Evolutionary conservation across 2,888 invertebrate species (phyloP).

Genomic region (Trachelus tabidus): DNA sequence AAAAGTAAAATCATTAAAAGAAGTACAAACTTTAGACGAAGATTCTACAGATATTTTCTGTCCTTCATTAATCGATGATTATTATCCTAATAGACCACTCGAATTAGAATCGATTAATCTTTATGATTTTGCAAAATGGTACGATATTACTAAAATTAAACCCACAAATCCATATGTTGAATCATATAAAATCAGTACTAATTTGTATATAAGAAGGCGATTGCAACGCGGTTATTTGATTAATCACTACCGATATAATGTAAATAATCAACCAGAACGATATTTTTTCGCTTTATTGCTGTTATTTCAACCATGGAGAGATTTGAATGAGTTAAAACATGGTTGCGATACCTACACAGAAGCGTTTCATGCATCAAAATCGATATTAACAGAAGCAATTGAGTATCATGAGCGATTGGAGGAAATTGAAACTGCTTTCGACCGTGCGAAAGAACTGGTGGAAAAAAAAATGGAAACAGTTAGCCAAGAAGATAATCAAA

Average conservation of each 20-base stretch:
- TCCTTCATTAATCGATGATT: constrained; percentile 21
- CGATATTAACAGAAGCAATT: neutral
- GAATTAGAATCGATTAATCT: constrained; percentile 29
- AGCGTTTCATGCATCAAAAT: constrained; percentile 20
- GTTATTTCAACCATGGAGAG: constrained; percentile 38
- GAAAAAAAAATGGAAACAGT: no score
- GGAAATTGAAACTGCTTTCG: neutral
- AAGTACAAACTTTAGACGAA: constrained; percentile 11
- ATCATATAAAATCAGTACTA: constrained; percentile 14
- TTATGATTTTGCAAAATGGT: constrained; percentile 30
- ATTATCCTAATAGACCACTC: constrained; percentile 23
- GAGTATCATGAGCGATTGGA: neutral
- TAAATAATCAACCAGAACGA: constrained; percentile 34
- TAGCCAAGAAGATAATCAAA: no score
- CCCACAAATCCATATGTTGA: constrained; percentile 13
- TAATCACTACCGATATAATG: constrained; percentile 36
- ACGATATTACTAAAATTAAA: constrained; percentile 16
- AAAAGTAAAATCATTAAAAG: neutral
- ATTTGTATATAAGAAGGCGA: constrained; percentile 32
- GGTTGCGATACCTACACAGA: constrained; percentile 29
- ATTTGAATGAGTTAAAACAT: constrained; percentile 29
- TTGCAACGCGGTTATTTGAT: constrained; percentile 30
- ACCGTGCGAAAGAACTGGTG: neutral
- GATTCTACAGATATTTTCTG: constrained; percentile 25
- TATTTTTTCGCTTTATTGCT: constrained; percentile 34